A percentile compares a stretch with the other conserved stretches of the same genome.
Evolutionary conservation across 2,797 vertebrate genomes (phyloP).

Genomic region (Pyrocephalus nanus): DNA sequence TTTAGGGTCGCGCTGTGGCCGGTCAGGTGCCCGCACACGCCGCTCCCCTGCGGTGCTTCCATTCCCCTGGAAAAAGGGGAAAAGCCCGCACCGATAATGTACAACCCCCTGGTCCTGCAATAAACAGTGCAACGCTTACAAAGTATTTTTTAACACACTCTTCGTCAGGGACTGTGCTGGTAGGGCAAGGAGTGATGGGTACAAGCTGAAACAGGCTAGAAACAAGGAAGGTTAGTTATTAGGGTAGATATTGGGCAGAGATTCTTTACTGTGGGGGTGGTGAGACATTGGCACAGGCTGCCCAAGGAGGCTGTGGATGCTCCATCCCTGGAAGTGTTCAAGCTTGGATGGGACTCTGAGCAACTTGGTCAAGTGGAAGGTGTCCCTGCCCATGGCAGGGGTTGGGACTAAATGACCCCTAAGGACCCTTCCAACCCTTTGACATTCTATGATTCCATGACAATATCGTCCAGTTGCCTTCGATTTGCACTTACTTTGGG

Average conservation of each 20-base stretch:
- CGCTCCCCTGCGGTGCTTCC: rapidly evolving
- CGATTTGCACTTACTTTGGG: rapidly evolving
- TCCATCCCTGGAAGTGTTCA: not conserved
- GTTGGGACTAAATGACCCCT: not conserved
- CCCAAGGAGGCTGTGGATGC: rapidly evolving
- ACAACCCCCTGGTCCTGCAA: rapidly evolving
- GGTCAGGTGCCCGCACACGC: rapidly evolving
- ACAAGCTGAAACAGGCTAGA: not conserved
- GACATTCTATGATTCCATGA: too few relatives aligned
- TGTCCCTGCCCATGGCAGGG: not conserved
- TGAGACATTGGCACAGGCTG: not conserved
- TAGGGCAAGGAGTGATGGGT: not conserved
- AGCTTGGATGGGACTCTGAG: not conserved
- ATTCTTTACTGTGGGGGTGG: not conserved
- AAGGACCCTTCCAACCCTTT: too few relatives aligned
- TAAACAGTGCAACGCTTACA: not conserved
- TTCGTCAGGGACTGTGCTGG: rapidly evolving
- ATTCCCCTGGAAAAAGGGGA: rapidly evolving
- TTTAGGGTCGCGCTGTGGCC: too few relatives aligned
- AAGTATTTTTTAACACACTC: rapidly evolving
- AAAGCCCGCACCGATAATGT: rapidly evolving
- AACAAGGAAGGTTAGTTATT: not conserved
- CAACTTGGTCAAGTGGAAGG: not conserved
- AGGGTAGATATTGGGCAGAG: too few relatives aligned
- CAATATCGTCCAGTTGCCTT: not conserved